Evolutionary conservation across 2,888 invertebrate species (phyloP), one percentile per base, ranked within the genome.

Genomic region (Rhynchonema sp.): DNA sequence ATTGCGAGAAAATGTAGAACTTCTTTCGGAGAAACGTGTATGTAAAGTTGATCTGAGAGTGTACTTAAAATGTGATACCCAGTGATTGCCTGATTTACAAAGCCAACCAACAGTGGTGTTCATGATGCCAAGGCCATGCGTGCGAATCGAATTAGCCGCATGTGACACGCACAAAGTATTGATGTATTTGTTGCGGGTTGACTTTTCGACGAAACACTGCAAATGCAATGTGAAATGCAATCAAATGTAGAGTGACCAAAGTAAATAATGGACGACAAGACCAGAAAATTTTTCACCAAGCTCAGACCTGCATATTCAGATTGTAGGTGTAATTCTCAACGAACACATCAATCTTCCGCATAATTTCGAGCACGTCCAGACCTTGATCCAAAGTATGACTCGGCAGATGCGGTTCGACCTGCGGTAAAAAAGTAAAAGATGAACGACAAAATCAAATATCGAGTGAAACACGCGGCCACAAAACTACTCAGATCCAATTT

Each of bases 371-470:
- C 0, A 96, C 87, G 78, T 96, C 96, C 60, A 94, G 79, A 20
- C 96, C 94, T 77, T 96, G 94, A 73, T 96, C 94, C 60, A 96
- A 78, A 0, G 91, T 91, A 74, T 96, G 92, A 67, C 89, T 89
- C 0, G 98, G 96, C 57, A 98, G 79, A 74, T 89, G 85, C 71
- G 92, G 87, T 71, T 91, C 87, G n/a, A 87, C 82, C 0, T 88
- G 84, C 38, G 6, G 38, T 6, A 38, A 13, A 38, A 38, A 38
- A 38, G 6, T n/a, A n/a, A n/a, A n/a, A n/a, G n/a, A n/a, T n/a
- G n/a, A n/a, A n/a, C n/a, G n/a, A n/a, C n/a, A n/a, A n/a, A n/a
- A n/a, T n/a, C n/a, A n/a, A n/a, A n/a, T n/a, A n/a, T n/a, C n/a
- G n/a, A n/a, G n/a, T n/a, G n/a, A n/a, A n/a, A n/a, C n/a, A n/a